Base-by-base conservation (phyloP, 2,888 invertebrate genomes). In the Clistopyga incitator region DNA sequence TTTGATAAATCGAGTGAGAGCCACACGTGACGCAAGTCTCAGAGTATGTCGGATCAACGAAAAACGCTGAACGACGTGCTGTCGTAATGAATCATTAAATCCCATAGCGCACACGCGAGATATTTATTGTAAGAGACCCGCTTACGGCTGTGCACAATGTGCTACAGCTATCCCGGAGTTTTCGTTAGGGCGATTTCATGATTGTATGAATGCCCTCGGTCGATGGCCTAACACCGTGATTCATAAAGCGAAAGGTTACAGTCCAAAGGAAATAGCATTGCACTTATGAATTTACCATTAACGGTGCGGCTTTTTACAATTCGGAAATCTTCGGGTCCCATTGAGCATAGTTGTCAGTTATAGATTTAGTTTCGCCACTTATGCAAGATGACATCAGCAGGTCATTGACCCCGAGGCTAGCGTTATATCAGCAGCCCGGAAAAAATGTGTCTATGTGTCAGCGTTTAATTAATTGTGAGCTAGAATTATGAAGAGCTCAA, bases 81-180 rank as follows among this genome's bases (percentile, higher is more conserved):
- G 78, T 80, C 79, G 67, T 80, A 80, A 80, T 80, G 79, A 80
- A 74, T 80, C 74, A 80, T 74, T 74, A 59, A 80, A 59, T 67
- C 74, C 38, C 11, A 23, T 25, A 80, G 34, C 38, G 34, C 54
- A 54, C 67, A 50, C 23, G 38, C 34, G 34, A 56, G 18, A 45
- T 68, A 68, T 77, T 56, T 47, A 47, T 68, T 25, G 76, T 54
- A 67, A 77, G 45, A 56, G 64, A 65, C 18, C 52, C 34, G 18
- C 1, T 25, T 64, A 64, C 29, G 47, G 61, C 18, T 64, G 47
- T 3, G 61, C 74, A 23, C 50, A 47, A 74, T n/a, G 47, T 61
- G 59, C 29, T 75, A 64, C 15, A 20, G 15, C 54, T 50, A 50
- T 50, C 38, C 25, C 25, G 52, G 23, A n/a, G 23, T 65, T 75